Conservation (phyloP, 2,113 vertebrate species). For the Haplochromis vanheusdeni region DNA sequence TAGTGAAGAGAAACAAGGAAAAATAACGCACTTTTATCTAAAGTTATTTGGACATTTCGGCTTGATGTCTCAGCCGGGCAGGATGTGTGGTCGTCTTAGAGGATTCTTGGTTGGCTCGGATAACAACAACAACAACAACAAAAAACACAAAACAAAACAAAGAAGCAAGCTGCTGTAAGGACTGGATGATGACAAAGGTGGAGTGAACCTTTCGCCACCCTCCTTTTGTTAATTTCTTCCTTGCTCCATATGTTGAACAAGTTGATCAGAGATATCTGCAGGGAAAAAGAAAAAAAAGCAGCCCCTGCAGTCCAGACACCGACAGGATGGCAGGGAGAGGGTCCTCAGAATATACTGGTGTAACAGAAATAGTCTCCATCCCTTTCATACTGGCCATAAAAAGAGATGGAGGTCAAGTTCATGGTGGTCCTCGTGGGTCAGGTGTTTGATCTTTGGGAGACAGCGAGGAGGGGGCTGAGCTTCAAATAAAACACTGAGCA, state of each 20-base stretch:
- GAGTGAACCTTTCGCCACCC: neutral
- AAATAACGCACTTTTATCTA: neutral
- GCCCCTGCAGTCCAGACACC: neutral
- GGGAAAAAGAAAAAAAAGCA: neutral
- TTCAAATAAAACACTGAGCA: slow-evolving; percentile 7
- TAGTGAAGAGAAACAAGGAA: neutral
- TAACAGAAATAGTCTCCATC: neutral
- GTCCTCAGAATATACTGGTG: neutral
- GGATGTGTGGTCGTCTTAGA: neutral
- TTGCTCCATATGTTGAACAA: neutral
- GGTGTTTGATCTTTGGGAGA: neutral
- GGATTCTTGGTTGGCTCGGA: neutral
- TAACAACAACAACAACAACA: neutral
- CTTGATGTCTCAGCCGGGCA: neutral
- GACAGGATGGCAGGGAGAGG: neutral
- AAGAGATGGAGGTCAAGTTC: neutral
- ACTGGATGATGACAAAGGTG: neutral
- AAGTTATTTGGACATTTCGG: slow-evolving; percentile 15
- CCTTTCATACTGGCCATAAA: neutral
- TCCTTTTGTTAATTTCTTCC: neutral
- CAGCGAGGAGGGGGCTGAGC: neutral
- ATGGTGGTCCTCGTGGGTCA: neutral
- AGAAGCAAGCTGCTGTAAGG: neutral
- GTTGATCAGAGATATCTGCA: neutral
- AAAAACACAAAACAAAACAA: neutral